Evolutionary conservation across 2,888 invertebrate species (phyloP).

Genomic region (Phytoseiulus persimilis): DNA sequence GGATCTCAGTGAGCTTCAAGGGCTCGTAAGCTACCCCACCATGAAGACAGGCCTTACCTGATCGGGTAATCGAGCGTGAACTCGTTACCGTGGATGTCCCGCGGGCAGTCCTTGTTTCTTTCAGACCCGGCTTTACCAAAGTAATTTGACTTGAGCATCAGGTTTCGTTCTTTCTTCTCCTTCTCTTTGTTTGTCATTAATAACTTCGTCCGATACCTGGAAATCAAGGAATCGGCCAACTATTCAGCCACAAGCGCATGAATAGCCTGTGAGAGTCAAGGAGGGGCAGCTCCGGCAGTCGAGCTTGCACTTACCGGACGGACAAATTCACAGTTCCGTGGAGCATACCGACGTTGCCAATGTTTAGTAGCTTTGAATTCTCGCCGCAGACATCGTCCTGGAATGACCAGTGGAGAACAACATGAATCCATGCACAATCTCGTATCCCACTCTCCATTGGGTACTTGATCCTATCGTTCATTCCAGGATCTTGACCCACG

Average conservation of each 20-base stretch:
- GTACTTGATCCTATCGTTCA: too few species aligned
- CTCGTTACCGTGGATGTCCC: neutral
- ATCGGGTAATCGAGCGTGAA: neutral
- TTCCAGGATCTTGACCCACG: too few species aligned
- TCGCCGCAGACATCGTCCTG: constrained; percentile 30
- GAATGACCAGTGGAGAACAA: neutral
- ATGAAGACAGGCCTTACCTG: neutral
- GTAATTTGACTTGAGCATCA: constrained; percentile 24
- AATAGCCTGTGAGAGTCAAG: too few species aligned
- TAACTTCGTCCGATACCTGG: constrained; percentile 30
- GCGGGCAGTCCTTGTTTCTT: neutral
- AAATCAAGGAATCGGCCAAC: too few species aligned
- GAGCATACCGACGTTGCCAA: constrained; percentile 14
- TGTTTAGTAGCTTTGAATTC: constrained; percentile 8
- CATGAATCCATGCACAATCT: too few species aligned
- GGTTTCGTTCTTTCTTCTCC: neutral
- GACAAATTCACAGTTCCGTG: constrained; percentile 25
- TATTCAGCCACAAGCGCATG: too few species aligned
- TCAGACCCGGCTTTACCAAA: neutral
- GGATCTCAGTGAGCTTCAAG: neutral
- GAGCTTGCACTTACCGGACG: neutral
- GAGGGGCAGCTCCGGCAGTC: too few species aligned
- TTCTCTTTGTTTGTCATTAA: constrained; percentile 18
- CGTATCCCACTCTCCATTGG: too few species aligned
- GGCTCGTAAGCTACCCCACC: neutral